Evolutionary conservation across 2,888 invertebrate genomes (phyloP).

Genomic region (Drosophila monieri): DNA sequence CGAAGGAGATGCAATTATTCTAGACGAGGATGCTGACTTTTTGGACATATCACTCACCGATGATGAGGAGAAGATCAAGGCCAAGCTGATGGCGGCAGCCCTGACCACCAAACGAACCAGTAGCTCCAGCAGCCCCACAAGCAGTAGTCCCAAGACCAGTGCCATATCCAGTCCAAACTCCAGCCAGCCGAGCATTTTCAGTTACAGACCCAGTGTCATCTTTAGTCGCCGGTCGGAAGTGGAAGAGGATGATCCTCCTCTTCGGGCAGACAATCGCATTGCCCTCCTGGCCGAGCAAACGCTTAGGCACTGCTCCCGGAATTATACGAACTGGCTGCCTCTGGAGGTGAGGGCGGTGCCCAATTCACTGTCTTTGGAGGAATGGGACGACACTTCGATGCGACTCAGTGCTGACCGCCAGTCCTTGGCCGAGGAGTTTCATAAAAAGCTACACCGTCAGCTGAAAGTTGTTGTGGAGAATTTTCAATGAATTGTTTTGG

Average conservation of each 20-base stretch:
- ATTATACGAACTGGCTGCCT: background rate
- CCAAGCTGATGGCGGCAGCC: conserved; percentile 36
- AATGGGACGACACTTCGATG: background rate
- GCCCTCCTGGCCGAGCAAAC: conserved; percentile 47
- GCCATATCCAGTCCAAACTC: conserved; percentile 11
- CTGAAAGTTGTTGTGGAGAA: conserved; percentile 32
- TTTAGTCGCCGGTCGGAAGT: conserved; percentile 51
- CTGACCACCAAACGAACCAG: conserved; percentile 11
- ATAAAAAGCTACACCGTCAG: conserved; percentile 37
- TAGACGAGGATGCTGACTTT: conserved; percentile 39
- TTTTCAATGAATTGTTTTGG: conserved; percentile 33
- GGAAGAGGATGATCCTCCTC: background rate
- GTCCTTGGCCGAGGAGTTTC: conserved; percentile 36
- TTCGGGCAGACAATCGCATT: conserved; percentile 34
- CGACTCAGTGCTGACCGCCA: conserved; percentile 6
- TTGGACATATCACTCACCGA: conserved; percentile 35
- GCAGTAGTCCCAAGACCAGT: conserved; percentile 16
- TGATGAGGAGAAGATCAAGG: conserved; percentile 38
- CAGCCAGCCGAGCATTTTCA: conserved; percentile 12
- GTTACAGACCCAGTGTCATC: conserved; percentile 48
- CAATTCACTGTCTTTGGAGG: conserved; percentile 1
- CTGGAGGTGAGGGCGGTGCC: background rate
- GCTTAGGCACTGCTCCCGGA: conserved; percentile 25
- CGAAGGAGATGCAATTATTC: conserved; percentile 22
- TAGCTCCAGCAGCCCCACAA: conserved; percentile 7